phyloP scores from a whole-genome alignment of 2,888 invertebrate genomes.

The Hypomecis atomaria region DNA sequence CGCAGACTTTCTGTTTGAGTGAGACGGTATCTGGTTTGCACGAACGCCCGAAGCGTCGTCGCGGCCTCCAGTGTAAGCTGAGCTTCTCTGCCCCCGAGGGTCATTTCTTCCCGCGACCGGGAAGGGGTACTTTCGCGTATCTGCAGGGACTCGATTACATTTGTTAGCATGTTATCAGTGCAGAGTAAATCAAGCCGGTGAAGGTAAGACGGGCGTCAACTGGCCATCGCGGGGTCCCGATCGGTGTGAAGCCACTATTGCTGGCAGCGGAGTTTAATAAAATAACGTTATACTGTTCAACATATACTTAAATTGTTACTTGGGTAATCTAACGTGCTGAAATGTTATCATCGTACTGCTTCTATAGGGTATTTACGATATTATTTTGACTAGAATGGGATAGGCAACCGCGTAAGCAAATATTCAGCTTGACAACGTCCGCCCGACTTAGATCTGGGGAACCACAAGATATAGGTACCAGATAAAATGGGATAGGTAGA shows the following conservation, averaged over 20 bases:
- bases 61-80: slow-evolving; percentile 28
- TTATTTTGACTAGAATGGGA: too few relatives aligned
- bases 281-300: neutral
- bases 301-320: neutral
- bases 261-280: slow-evolving; percentile 26
- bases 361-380: too few relatives aligned
- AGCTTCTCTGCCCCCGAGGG: slow-evolving; percentile 30
- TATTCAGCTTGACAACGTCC: too few relatives aligned
- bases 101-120: slow-evolving; percentile 12
- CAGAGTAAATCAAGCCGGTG: slow-evolving; percentile 64
- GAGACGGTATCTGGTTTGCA: slow-evolving; percentile 71
- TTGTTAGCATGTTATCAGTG: slow-evolving; percentile 51
- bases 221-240: slow-evolving; percentile 51
- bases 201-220: slow-evolving; percentile 66
- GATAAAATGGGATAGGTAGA: too few relatives aligned
- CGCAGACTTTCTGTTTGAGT: slow-evolving; percentile 48
- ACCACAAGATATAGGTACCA: too few relatives aligned
- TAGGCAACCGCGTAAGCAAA: too few relatives aligned
- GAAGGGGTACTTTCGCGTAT: slow-evolving; percentile 31
- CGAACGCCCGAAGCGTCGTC: slow-evolving; percentile 68
- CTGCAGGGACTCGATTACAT: slow-evolving; percentile 9
- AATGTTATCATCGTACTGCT: too few relatives aligned
- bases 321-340: neutral
- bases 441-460: too few relatives aligned
- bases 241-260: slow-evolving; percentile 57